Base-by-base conservation (phyloP, 2,888 invertebrate genomes). In the Rugalucina vietnamica region DNA sequence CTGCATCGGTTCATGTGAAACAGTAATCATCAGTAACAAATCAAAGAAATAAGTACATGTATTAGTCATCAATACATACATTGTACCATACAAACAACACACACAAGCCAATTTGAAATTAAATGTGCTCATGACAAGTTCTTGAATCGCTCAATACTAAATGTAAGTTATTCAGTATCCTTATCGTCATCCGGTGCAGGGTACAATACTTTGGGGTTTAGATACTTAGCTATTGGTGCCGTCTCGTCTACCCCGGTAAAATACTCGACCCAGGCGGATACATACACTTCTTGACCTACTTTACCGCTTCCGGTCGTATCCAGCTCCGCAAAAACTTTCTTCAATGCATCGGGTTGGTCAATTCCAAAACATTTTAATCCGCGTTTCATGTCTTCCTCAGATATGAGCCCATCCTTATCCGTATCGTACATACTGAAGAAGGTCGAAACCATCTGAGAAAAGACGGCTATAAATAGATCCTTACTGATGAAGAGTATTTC, bases 201-300 rank as follows among this genome's bases (percentile, higher is more conserved):
- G 24, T 76, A 73, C 43, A 79, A 12, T 29, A 87, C 84, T 27
- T 77, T 82, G 0, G 78, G 74, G 2, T 76, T 87, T 49, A 87
- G 80, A 80, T 87, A 72, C 72, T 84, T 87, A 0, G 83, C 86
- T 74, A 87, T 82, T 5, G 87, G 76, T 0, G 85, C 86, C 34
- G 86, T 77, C 49, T 86, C 84, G 57, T 91, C 86, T 65, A 89
- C 85, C 29, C 89, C 91, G 10, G 89, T 80, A 87, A 94, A 91
- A 80, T 91, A 93, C 49, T 92, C 90, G 5, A 92, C 81, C 90
- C 94, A 93, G 36, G 92, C 91, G 0, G 77, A 85, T 0, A 91
- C 84, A 82, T 93, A 94, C 39, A 90, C 91, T 8, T 91, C 85
- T 32, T 87, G 84, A 76, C 90, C 90, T 36, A 94, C 83, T 60